Conservation (phyloP, 2,113 vertebrate species). For the Collichthys lucidus region DNA sequence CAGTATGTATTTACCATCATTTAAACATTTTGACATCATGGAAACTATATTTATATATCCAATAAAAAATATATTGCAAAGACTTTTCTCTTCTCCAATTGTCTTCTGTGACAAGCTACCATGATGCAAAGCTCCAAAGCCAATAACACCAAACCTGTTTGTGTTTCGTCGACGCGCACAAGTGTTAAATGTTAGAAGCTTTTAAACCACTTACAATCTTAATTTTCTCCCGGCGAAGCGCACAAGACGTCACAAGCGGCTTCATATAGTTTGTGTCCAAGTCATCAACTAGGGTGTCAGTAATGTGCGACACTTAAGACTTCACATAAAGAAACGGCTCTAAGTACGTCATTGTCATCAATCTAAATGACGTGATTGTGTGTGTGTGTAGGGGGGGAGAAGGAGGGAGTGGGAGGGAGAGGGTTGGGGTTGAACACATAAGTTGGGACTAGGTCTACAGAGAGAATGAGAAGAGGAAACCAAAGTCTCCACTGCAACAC, state of each 20-base stretch:
- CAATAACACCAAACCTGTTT: neutral
- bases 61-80: conserved; percentile 25
- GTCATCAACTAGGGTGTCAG: conserved; percentile 1
- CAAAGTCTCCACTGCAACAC: conserved; percentile 18
- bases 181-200: neutral
- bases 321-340: conserved; percentile 42
- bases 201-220: neutral
- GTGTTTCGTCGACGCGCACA: neutral
- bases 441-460: conserved; percentile 56
- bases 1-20: neutral
- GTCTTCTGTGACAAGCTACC: neutral
- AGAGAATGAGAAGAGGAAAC: conserved; percentile 37
- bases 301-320: conserved; percentile 22
- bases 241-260: neutral
- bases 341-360: conserved; percentile 65
- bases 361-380: conserved; percentile 54
- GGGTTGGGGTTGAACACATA: conserved; percentile 6
- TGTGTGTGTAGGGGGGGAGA: conserved; percentile 20
- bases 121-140: neutral
- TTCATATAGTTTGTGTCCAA: neutral
- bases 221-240: neutral
- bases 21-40: conserved; percentile 6
- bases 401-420: neutral
- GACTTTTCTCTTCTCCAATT: neutral
- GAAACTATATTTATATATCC: conserved; percentile 14